Conservation (phyloP, 2,113 vertebrate species). For the Syngnathoides biaculeatus region DNA sequence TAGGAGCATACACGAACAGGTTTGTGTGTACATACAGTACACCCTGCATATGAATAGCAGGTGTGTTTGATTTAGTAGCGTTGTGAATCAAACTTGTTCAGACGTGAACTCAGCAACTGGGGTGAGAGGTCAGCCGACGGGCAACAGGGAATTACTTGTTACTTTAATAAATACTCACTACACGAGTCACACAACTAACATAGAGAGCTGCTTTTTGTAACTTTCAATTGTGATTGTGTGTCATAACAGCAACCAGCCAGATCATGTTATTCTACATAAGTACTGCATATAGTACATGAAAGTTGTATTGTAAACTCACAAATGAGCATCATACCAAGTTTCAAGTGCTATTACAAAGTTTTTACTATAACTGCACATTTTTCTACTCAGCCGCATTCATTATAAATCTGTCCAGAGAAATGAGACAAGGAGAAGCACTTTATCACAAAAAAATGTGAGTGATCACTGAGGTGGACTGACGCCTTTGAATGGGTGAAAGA, state of each 20-base stretch:
- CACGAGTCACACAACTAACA: not conserved
- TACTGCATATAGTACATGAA: too few species aligned
- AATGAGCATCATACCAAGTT: not conserved
- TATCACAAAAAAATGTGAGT: conserved; percentile 2
- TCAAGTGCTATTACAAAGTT: not conserved
- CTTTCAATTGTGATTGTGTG: not conserved
- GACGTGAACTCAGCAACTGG: conserved; percentile 26
- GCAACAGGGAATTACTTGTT: conserved; percentile 8
- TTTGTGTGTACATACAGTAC: not conserved
- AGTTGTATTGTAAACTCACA: too few species aligned
- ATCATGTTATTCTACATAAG: not conserved
- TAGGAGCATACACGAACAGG: not conserved
- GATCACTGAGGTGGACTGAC: conserved; percentile 5
- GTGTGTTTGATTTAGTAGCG: conserved; percentile 35
- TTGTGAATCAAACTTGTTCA: conserved; percentile 11
- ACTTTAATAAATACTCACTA: not conserved
- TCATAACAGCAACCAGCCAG: not conserved
- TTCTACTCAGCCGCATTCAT: conserved; percentile 15
- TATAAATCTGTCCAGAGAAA: conserved; percentile 43
- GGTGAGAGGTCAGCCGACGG: conserved; percentile 14
- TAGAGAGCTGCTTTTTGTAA: not conserved
- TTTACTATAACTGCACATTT: not conserved
- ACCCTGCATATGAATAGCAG: conserved; percentile 10
- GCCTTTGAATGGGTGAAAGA: conserved; percentile 9
- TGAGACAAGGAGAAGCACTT: conserved; percentile 38